Conservation (phyloP, 1,140 invertebrate species). For the Philotrypesis tridentata region DNA sequence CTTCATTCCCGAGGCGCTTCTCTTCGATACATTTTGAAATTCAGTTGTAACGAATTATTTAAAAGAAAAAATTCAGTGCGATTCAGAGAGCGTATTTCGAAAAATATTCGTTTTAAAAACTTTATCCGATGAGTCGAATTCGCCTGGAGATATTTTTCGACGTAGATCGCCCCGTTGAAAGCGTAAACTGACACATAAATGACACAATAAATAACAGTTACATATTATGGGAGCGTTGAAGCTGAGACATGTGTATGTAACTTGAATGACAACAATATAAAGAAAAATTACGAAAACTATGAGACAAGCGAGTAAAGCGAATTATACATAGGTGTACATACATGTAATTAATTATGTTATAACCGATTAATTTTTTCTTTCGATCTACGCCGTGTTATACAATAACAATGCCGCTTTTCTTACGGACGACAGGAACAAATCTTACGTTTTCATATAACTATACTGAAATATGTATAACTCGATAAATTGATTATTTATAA, state of each 20-base stretch:
- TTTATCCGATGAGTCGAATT: neutral
- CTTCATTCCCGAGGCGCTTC: conserved; percentile 31
- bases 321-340: conserved; percentile 23
- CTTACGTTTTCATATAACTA: conserved; percentile 56
- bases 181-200: conserved; percentile 54
- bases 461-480: conserved; percentile 59
- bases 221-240: neutral
- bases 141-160: conserved; percentile 47
- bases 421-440: conserved; percentile 55
- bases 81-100: neutral
- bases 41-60: neutral
- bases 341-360: conserved; percentile 31
- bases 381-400: conserved; percentile 57
- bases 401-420: conserved; percentile 9
- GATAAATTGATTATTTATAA: conserved; percentile 61
- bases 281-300: neutral
- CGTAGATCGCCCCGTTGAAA: conserved; percentile 53
- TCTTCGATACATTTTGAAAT: neutral
- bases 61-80: neutral
- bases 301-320: conserved; percentile 28
- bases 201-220: conserved; percentile 55
- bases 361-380: conserved; percentile 56
- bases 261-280: neutral
- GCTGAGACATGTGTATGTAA: neutral
- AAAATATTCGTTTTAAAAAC: too few species aligned